phyloP scores from a whole-genome alignment of 2,797 vertebrate genomes.

The Xerus rutilus region DNA sequence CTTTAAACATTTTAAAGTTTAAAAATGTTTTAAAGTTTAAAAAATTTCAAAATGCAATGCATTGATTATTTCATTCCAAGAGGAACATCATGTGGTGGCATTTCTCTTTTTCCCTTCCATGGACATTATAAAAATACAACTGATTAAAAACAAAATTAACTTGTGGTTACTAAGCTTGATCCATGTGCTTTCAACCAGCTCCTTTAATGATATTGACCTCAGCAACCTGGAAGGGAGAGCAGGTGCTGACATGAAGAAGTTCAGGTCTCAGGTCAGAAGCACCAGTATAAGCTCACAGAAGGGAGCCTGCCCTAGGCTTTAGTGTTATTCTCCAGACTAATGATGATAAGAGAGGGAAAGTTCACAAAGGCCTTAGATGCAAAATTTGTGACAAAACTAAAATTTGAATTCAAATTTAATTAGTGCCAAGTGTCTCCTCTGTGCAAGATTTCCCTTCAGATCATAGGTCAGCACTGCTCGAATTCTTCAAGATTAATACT shows the following conservation, averaged over 20 bases:
- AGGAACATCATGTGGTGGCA: background rate
- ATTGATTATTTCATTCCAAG: background rate
- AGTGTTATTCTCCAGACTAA: background rate
- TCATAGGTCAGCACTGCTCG: fast-evolving
- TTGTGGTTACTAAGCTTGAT: background rate
- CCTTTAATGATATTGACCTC: background rate
- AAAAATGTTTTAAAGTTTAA: background rate
- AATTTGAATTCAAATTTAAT: background rate
- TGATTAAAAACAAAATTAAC: background rate
- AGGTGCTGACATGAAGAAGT: background rate
- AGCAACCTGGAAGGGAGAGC: fast-evolving
- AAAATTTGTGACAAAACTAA: background rate
- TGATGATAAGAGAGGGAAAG: background rate
- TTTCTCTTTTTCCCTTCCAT: background rate
- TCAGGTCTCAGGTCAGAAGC: background rate
- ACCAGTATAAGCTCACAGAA: fast-evolving
- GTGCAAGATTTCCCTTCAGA: background rate
- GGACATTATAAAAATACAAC: background rate
- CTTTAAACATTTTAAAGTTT: slow-evolving; percentile 1
- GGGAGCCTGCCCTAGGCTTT: background rate
- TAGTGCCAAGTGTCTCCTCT: background rate
- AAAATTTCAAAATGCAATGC: background rate
- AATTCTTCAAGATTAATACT: background rate
- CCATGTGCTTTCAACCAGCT: background rate
- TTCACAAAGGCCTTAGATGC: background rate